Evolutionary conservation across 1,140 invertebrate genomes (phyloP).

Genomic region (Pseudomyrmex concolor): DNA sequence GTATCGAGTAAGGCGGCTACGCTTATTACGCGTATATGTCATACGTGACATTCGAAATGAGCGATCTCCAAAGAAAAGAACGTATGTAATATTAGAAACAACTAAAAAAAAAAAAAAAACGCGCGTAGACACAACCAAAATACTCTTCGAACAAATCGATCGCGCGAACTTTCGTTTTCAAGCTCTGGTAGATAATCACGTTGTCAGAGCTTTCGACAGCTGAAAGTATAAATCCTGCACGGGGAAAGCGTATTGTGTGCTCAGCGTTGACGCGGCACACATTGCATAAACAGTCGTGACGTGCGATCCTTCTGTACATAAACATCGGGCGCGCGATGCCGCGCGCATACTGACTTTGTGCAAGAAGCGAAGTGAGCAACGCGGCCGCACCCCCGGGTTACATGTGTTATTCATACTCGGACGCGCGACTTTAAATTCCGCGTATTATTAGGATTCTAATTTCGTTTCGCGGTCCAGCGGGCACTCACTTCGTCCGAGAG

Average conservation of each 20-base stretch:
- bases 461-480: slow-evolving; percentile 77
- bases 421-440: slow-evolving; percentile 72
- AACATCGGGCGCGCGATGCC: slow-evolving; percentile 2
- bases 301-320: slow-evolving; percentile 25
- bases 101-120: too few species aligned
- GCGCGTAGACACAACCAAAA: not conserved
- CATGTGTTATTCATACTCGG: slow-evolving; percentile 64
- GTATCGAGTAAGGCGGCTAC: slow-evolving; percentile 22
- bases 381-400: not conserved
- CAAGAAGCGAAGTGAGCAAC: slow-evolving; percentile 52
- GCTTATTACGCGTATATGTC: slow-evolving; percentile 16
- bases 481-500: slow-evolving; percentile 69
- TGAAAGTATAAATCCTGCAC: slow-evolving; percentile 25
- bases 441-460: slow-evolving; percentile 77
- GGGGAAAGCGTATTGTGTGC: slow-evolving; percentile 23
- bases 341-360: slow-evolving; percentile 15
- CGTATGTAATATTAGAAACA: not conserved
- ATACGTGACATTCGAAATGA: not conserved
- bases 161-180: not conserved
- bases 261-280: slow-evolving; percentile 17
- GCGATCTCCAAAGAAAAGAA: not conserved
- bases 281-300: slow-evolving; percentile 48
- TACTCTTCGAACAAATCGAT: not conserved
- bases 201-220: not conserved
- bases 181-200: not conserved